phyloP scores from a whole-genome alignment of 2,797 vertebrate species.

The Megalops cyprinoides region DNA sequence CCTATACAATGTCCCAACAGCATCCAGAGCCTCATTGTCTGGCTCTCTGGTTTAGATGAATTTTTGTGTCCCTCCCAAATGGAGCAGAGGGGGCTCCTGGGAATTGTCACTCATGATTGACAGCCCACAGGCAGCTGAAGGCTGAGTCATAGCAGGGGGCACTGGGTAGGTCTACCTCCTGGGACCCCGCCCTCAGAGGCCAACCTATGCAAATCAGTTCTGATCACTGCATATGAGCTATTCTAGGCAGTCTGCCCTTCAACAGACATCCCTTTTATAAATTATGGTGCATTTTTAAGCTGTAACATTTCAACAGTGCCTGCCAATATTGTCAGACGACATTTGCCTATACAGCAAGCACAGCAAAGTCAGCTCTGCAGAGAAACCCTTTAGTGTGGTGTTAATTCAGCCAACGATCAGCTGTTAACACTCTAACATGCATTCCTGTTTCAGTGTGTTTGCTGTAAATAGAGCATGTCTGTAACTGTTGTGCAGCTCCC shows the following conservation, averaged over 20 bases:
- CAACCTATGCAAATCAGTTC: background rate
- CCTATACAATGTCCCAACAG: background rate
- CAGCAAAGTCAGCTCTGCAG: background rate
- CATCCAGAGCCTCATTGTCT: too few relatives aligned
- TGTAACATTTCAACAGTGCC: background rate
- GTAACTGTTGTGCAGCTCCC: background rate
- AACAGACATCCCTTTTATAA: background rate
- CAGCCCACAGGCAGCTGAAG: background rate
- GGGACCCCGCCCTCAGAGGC: background rate
- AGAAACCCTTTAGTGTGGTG: conserved; percentile 3
- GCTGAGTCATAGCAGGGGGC: background rate
- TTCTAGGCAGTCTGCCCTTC: conserved; percentile 10
- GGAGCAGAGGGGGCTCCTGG: background rate
- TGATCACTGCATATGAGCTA: background rate
- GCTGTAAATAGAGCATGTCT: background rate
- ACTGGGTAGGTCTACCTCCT: background rate
- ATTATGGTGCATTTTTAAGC: background rate
- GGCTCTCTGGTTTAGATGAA: background rate
- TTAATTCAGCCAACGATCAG: background rate
- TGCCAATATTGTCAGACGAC: background rate
- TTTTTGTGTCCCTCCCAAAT: background rate
- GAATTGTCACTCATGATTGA: background rate
- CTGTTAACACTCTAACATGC: background rate
- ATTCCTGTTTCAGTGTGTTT: background rate
- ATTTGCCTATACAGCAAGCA: background rate